Conservation (phyloP, 2,797 vertebrate genomes). For the Pipistrellus nathusii region DNA sequence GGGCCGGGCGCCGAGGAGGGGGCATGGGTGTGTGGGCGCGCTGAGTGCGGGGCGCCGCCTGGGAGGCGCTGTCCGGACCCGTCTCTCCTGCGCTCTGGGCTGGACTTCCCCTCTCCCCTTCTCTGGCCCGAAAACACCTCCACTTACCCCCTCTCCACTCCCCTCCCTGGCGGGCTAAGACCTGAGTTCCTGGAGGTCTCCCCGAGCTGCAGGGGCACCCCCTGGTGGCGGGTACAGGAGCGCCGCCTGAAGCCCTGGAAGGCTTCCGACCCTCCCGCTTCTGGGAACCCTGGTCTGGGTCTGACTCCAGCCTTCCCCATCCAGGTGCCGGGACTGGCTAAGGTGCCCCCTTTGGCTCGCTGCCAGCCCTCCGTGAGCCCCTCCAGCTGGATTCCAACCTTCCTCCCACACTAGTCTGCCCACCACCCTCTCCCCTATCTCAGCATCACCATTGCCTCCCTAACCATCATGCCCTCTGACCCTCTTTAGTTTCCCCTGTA, state of each 20-base stretch:
- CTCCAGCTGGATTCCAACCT: not conserved
- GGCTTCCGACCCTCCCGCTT: not conserved
- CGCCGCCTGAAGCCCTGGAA: not conserved
- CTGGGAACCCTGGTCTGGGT: not conserved
- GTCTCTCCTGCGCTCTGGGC: not conserved
- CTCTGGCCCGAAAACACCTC: not conserved
- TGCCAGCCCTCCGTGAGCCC: not conserved
- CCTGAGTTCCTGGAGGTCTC: constrained; percentile 43
- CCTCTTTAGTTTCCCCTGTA: not conserved
- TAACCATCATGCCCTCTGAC: not conserved
- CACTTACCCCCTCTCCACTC: too few species aligned
- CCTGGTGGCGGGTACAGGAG: constrained; percentile 60
- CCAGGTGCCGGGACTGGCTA: not conserved
- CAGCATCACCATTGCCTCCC: not conserved
- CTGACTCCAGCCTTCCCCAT: not conserved
- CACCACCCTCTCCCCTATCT: rapidly evolving
- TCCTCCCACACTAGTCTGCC: not conserved
- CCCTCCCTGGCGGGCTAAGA: not conserved
- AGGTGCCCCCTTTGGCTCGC: not conserved
- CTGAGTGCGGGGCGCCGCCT: not conserved
- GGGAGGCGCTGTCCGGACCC: not conserved
- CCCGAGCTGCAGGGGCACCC: constrained; percentile 65
- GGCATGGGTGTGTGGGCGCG: not conserved
- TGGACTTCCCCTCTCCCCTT: not conserved
- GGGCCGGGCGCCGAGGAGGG: not conserved